Percentiles rank a stretch among this genome's conserved stretches.
Conservation (phyloP, 2,113 vertebrate species). For the Lepisosteus oculatus region DNA sequence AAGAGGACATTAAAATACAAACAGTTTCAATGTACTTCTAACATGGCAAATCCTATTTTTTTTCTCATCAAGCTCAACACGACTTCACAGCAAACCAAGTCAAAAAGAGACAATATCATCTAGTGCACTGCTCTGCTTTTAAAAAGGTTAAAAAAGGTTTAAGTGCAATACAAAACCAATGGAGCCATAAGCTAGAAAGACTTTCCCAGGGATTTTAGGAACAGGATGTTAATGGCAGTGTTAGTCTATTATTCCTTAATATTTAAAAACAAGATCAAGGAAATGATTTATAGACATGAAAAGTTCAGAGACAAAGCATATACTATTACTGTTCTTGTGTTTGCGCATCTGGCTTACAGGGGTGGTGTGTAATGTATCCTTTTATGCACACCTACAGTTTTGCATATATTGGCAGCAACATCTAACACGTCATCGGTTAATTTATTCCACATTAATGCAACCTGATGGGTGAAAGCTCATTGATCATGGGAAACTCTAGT, state of each 20-base stretch:
- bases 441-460: slow-evolving; percentile 48
- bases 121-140: slow-evolving; percentile 53
- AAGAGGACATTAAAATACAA: no score
- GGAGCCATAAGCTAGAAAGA: slow-evolving; percentile 61
- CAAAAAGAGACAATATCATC: slow-evolving; percentile 49
- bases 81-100: slow-evolving; percentile 47
- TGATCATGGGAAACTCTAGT: slow-evolving; percentile 26
- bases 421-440: slow-evolving; percentile 54
- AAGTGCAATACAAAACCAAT: slow-evolving; percentile 53
- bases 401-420: slow-evolving; percentile 63
- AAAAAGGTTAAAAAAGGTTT: slow-evolving; percentile 59
- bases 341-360: slow-evolving; percentile 65
- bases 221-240: slow-evolving; percentile 65
- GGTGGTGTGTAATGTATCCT: slow-evolving; percentile 59
- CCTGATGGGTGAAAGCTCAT: slow-evolving; percentile 41
- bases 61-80: slow-evolving; percentile 40
- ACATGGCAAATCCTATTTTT: no score
- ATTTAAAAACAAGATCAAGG: slow-evolving; percentile 64
- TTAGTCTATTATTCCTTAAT: slow-evolving; percentile 65
- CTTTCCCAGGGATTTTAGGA: slow-evolving; percentile 56
- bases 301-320: slow-evolving; percentile 49
- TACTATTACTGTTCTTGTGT: slow-evolving; percentile 61
- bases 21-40: no score
- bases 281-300: slow-evolving; percentile 72
- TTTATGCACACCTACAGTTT: slow-evolving; percentile 56